Evolutionary conservation across 2,888 invertebrate genomes (phyloP), one percentile per base, ranked within the genome.

Genomic region (Panzeria rudis): DNA sequence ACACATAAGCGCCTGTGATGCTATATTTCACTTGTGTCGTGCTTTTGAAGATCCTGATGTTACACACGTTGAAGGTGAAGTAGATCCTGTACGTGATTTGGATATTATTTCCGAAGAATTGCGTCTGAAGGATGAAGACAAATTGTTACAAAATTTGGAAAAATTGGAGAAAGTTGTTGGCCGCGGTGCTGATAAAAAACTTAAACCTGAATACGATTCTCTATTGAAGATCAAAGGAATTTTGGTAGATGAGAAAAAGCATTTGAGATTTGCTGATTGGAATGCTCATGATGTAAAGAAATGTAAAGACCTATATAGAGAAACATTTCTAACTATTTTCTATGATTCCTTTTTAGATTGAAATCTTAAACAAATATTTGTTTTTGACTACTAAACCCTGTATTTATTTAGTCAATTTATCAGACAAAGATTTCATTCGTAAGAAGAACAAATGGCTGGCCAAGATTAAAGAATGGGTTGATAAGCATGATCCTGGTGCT

Each of bases 401-500:
- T 79, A 96, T 99, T 88, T 99, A 99, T 92, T 94, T 99, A 88
- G 96, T 99, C 9, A 99, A 99, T 93, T 94, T 99, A 86, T 97
- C 99, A 0, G 98, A 99, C 93, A 98, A 98, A 93, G 99, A 99
- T 93, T 99, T 98, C 93, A 98, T 98, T 89, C 95, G 98, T 89
- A 99, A 99, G 94, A 99, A 99, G 94, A 99, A 99, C 92, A 99
- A 99, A 94, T 99, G 98, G 98, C 96, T 93, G 93, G 94, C 93
- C 66, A 99, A 99, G 93, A 97, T 99, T 90, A 99, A 99, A 92
- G 98, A 98, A 92, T 99, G 98, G 98, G 97, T 99, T 87, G 99
- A 99, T 92, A 97, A 97, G 91, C 96, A 99, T 91, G 99, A 99
- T 92, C 97, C 98, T 0, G 99, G 99, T 2, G 96, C 98, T 0